phyloP scores from a whole-genome alignment of 2,797 vertebrate genomes.

The Falco rusticolus region DNA sequence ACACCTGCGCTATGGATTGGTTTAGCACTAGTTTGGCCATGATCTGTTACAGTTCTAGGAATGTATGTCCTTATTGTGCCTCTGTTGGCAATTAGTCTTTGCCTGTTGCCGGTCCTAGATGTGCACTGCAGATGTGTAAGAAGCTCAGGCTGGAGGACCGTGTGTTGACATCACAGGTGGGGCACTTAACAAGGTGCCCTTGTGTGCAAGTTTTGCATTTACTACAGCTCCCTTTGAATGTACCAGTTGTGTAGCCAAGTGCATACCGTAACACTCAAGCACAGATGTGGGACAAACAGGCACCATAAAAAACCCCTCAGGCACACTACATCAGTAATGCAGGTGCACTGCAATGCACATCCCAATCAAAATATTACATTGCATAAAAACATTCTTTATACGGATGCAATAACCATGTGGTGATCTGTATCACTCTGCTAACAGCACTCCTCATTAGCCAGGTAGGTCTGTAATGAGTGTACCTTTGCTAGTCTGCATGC shows the following conservation, averaged over 20 bases:
- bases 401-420: not conserved
- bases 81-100: not conserved
- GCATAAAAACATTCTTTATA: not conserved
- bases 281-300: not conserved
- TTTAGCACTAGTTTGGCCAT: not conserved
- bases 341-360: rapidly evolving
- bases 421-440: rapidly evolving
- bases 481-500: not conserved
- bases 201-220: not conserved
- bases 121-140: rapidly evolving
- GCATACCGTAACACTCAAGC: not conserved
- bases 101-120: not conserved
- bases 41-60: not conserved
- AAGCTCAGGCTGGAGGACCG: not conserved
- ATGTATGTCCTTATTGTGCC: not conserved
- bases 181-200: not conserved
- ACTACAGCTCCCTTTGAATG: not conserved
- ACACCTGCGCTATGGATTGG: not conserved
- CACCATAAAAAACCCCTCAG: not conserved
- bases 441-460: not conserved
- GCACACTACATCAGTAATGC: no score
- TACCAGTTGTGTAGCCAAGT: not conserved
- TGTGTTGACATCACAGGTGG: not conserved
- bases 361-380: not conserved
- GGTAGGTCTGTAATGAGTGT: not conserved